Evolutionary conservation across 1,140 invertebrate species (phyloP).

Genomic region (Tribolium castaneum): DNA sequence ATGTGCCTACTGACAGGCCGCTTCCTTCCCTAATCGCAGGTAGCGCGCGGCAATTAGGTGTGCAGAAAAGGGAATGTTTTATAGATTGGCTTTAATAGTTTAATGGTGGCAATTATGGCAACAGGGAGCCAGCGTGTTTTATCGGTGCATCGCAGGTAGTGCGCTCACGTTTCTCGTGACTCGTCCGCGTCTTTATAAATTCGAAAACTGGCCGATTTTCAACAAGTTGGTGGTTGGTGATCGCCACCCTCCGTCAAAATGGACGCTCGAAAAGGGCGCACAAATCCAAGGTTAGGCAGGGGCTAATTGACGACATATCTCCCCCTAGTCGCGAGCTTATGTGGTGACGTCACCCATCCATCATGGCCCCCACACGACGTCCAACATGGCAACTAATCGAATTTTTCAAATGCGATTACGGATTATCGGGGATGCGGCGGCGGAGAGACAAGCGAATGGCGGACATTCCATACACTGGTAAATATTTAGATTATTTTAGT

Average conservation of each 20-base stretch:
- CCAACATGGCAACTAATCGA: conserved; percentile 9
- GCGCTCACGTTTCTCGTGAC: conserved; percentile 40
- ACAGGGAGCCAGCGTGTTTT: conserved; percentile 37
- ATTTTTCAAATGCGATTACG: background rate
- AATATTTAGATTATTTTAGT: too few relatives aligned
- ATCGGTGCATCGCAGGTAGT: conserved; percentile 40
- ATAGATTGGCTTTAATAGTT: conserved; percentile 42
- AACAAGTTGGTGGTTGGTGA: background rate
- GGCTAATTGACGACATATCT: conserved; percentile 42
- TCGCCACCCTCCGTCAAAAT: conserved; percentile 27
- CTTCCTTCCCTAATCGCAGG: conserved; percentile 27
- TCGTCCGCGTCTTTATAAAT: background rate
- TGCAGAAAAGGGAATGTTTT: conserved; percentile 41
- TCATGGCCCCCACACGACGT: conserved; percentile 31
- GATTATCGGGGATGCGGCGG: background rate
- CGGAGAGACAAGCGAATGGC: background rate
- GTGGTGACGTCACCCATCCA: conserved; percentile 40
- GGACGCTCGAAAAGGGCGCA: conserved; percentile 7
- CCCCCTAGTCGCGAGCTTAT: conserved; percentile 31
- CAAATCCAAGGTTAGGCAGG: conserved; percentile 23
- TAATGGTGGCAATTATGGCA: conserved; percentile 39
- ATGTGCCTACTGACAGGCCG: background rate
- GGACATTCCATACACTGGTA: background rate
- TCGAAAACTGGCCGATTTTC: conserved; percentile 5
- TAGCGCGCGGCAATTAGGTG: conserved; percentile 28